Evolutionary conservation across 2,888 invertebrate genomes (phyloP), one percentile per base, ranked within the genome.

Genomic region (Gibbula magus): DNA sequence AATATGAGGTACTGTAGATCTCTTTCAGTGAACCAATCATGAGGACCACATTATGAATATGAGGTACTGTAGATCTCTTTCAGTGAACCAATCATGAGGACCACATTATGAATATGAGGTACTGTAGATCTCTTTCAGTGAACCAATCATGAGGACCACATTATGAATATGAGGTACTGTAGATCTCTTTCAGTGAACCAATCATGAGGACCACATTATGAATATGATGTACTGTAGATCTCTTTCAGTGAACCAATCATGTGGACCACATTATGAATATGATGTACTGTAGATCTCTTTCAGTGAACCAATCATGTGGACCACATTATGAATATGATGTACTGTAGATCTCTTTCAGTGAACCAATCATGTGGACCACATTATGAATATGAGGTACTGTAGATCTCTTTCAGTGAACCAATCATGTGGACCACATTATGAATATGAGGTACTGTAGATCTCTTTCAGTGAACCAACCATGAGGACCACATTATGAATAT

Each of bases 231-330:
- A 76, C 0, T 45, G 0, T 2, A 8, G 10, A 4, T 45, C 45
- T 45, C 8, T 45, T n/a, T n/a, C n/a, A n/a, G n/a, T n/a, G 98
- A 75, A 98, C 98, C 78, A 98, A 98, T 93, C 98, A 98, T 92
- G 98, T 98, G 92, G 98, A 98, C 92, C 96, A 97, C 88, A 96
- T 97, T 85, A 98, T 92, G 90, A 92, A 98, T 93, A 95, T 97
- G 86, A 95, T 97, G 96, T 96, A 76, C 0, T 45, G 0, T 2
- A 8, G 10, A 4, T 45, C 45, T 45, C 8, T 45, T n/a, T n/a
- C n/a, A n/a, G n/a, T n/a, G 98, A 75, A 98, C 98, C 78, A 98
- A 98, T 93, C 98, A 98, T 92, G 98, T 98, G 92, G 98, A 98
- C 92, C 96, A 97, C 88, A 96, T 97, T 85, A 98, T 92, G 90